Evolutionary conservation across 1,140 invertebrate species (phyloP).

Genomic region (Diachasma alloeum): DNA sequence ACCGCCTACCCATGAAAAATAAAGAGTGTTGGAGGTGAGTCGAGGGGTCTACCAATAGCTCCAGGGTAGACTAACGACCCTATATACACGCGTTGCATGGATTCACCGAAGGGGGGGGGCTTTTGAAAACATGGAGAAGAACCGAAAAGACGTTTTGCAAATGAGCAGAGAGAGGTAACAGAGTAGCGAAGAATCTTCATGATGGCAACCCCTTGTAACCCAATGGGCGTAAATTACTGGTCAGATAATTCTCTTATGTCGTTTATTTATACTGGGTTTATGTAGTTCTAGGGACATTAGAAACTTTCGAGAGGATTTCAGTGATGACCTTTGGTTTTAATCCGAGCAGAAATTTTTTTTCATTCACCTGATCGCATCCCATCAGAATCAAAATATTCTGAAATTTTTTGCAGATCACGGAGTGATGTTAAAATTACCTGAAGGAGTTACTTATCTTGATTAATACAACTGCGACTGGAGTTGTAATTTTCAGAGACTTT

Average conservation of each 20-base stretch:
- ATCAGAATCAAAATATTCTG: neutral
- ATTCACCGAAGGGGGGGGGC: neutral
- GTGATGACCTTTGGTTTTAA: neutral
- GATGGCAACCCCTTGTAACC: slow-evolving; percentile 1
- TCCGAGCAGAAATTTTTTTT: neutral
- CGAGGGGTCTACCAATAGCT: slow-evolving; percentile 17
- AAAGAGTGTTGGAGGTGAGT: neutral
- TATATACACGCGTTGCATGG: neutral
- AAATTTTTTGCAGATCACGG: neutral
- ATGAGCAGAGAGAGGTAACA: slow-evolving; percentile 1
- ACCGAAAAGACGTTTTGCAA: slow-evolving; percentile 11
- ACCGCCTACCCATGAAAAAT: slow-evolving; percentile 6
- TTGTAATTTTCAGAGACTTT: neutral
- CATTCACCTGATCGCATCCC: neutral
- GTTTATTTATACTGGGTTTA: neutral
- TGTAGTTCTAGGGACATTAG: neutral
- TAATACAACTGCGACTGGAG: neutral
- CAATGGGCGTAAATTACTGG: slow-evolving; percentile 19
- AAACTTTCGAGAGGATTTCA: neutral
- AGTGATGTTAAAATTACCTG: neutral
- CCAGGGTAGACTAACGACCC: slow-evolving; percentile 24
- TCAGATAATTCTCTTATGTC: neutral
- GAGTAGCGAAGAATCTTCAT: neutral
- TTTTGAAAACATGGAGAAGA: neutral
- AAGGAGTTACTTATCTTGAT: neutral